Conservation (phyloP, 1,140 invertebrate genomes). For the Caenorhabditis inopinata region DNA sequence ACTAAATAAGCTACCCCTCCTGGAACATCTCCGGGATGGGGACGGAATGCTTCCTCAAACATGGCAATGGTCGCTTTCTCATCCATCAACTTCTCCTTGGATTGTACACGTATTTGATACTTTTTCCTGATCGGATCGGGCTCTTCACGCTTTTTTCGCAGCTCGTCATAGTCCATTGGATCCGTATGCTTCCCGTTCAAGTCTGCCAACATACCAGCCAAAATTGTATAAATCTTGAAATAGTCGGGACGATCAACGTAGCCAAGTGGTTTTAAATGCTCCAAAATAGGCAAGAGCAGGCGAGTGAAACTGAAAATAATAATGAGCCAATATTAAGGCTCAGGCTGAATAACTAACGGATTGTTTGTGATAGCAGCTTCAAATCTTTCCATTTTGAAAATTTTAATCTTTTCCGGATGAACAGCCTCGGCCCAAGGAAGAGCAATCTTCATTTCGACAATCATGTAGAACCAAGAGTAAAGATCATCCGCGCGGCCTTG, state of each 20-base stretch:
- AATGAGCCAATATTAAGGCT: too few relatives aligned
- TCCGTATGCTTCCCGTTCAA: constrained; percentile 3
- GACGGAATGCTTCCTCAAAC: too few relatives aligned
- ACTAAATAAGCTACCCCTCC: too few relatives aligned
- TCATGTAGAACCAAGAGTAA: constrained; percentile 60
- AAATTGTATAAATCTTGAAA: not conserved
- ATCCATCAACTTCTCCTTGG: too few relatives aligned
- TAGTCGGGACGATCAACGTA: not conserved
- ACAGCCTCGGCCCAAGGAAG: constrained; percentile 50
- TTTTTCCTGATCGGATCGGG: too few relatives aligned
- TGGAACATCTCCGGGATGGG: too few relatives aligned
- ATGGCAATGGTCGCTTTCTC: too few relatives aligned
- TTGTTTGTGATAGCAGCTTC: not conserved
- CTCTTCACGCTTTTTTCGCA: too few relatives aligned
- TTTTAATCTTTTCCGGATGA: not conserved
- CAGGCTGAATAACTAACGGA: not conserved
- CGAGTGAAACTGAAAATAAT: not conserved
- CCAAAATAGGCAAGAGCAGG: not conserved
- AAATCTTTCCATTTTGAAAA: not conserved
- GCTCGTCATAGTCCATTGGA: constrained; percentile 5
- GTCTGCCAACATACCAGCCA: not conserved
- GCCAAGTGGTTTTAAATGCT: not conserved
- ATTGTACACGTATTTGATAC: too few relatives aligned
- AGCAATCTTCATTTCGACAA: constrained; percentile 55
- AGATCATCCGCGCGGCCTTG: constrained; percentile 57